Evolutionary conservation across 2,888 invertebrate genomes (phyloP), one percentile per base, ranked within the genome.

Genomic region (Ormyrus rosae): DNA sequence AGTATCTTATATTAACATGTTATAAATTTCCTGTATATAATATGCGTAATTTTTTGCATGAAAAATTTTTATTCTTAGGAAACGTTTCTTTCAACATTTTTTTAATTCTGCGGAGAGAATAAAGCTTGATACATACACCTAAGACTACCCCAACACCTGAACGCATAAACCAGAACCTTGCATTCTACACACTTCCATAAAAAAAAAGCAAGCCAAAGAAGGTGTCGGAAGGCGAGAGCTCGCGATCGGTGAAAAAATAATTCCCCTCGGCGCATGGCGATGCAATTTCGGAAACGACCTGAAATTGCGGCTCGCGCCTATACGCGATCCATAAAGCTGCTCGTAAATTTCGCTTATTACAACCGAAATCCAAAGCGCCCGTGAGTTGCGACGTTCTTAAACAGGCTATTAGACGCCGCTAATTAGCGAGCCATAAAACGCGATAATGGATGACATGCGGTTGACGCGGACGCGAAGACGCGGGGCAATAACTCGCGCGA

Each of bases 381-480:
- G 56, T 58, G 78, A 68, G 65, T 69, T 63, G 72, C 72, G 78
- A 64, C 56, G 77, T 65, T 81, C 68, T 81, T 77, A 77, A 81
- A 69, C 58, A 73, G 76, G 77, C 80, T 55, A 78, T 80, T 80
- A 84, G 85, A 83, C 83, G 84, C 86, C 85, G 88, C 90, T 90
- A 90, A 90, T 90, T 90, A 90, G 88, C 85, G 84, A 86, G 87
- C 87, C 87, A 87, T 90, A 89, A 88, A 87, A 2, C 19, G 34
- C 86, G 89, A 90, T 90, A 89, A 90, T 86, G 86, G 86, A 86
- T 88, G 88, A 89, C 88, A 89, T 84, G 86, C 86, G 86, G 88
- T 89, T 88, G 89, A 88, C 88, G 87, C 84, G 61, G 46, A 9
- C 46, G 56, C 65, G 11, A 48, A 0, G 9, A 1, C 2, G 5